Evolutionary conservation across 1,140 invertebrate species (phyloP).

Genomic region (Drosophila prosaltans): DNA sequence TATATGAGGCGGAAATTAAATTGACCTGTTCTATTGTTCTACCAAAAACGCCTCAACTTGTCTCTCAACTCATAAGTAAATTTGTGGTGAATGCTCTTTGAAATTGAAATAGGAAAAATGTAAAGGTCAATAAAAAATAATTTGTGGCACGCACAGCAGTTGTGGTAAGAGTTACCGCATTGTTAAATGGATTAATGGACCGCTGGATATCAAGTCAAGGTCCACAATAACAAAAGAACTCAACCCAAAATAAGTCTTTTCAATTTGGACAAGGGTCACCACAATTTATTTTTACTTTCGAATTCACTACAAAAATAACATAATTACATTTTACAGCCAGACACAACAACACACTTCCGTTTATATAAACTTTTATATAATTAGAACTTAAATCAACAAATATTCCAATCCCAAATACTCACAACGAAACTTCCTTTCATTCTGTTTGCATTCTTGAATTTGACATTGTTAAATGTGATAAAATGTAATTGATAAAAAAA

Average conservation of each 20-base stretch:
- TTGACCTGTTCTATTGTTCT: not conserved
- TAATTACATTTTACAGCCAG: not conserved
- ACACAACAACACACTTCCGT: not conserved
- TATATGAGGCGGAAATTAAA: not conserved
- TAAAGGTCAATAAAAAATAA: conserved; percentile 16
- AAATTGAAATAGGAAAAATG: not conserved
- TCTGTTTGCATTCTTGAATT: not conserved
- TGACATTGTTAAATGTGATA: not conserved
- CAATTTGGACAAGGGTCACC: not conserved
- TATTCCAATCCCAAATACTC: no score
- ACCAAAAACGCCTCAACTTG: not conserved
- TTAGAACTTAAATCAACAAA: no score
- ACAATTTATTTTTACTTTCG: conserved; percentile 3
- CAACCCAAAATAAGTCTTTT: not conserved
- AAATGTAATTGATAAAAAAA: conserved; percentile 6
- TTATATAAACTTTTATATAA: no score
- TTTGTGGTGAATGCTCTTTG: not conserved
- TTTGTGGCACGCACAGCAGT: conserved; percentile 10
- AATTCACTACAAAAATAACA: not conserved
- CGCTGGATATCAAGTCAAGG: conserved; percentile 19
- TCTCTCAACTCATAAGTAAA: not conserved
- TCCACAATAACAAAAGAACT: conserved; percentile 1
- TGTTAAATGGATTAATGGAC: not conserved
- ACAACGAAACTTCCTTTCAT: no score
- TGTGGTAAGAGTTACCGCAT: conserved; percentile 4